phyloP scores from a whole-genome alignment of 2,113 vertebrate species.

The Rhagologus leucostigma region DNA sequence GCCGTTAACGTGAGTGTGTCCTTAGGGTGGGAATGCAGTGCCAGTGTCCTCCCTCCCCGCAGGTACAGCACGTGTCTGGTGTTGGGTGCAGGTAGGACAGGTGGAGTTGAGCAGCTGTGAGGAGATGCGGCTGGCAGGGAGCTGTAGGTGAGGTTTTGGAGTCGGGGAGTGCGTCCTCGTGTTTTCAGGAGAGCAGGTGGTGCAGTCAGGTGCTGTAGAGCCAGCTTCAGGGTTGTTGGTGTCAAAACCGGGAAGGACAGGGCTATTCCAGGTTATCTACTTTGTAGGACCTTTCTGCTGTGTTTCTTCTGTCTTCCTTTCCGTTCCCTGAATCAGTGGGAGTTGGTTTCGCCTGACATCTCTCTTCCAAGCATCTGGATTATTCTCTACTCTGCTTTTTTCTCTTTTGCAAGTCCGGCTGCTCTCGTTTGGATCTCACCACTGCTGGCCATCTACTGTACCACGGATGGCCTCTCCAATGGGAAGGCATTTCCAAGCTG shows the following conservation, averaged over 20 bases:
- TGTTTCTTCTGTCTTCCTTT: background rate
- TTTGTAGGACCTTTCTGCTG: background rate
- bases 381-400: background rate
- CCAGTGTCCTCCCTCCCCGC: background rate
- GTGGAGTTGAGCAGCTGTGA: background rate
- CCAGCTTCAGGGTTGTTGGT: background rate
- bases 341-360: slow-evolving; percentile 24
- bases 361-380: background rate
- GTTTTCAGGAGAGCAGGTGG: background rate
- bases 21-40: background rate
- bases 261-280: background rate
- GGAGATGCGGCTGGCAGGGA: background rate
- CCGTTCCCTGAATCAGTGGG: slow-evolving; percentile 11
- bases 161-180: fast-evolving
- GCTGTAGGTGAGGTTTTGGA: background rate
- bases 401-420: background rate
- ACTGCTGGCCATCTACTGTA: background rate
- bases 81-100: background rate
- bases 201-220: background rate
- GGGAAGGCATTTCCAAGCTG: background rate
- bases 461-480: background rate
- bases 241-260: background rate
- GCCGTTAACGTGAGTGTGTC: background rate
- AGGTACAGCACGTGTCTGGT: background rate
- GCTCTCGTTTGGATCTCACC: background rate